Evolutionary conservation across 2,888 invertebrate species (phyloP).

Genomic region (Alsophila aescularia): DNA sequence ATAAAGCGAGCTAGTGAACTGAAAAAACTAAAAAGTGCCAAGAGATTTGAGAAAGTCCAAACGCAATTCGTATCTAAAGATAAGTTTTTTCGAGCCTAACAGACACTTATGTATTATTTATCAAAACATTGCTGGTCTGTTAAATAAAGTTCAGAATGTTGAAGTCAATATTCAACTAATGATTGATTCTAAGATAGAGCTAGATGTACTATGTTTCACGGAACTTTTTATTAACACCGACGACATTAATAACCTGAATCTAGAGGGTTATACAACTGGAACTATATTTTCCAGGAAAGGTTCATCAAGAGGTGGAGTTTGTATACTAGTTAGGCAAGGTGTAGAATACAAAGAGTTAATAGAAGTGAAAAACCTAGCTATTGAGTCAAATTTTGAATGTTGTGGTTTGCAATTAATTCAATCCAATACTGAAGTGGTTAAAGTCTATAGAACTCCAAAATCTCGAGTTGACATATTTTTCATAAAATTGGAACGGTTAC

Average conservation of each 20-base stretch:
- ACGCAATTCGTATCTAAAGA: background rate
- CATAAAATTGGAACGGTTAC: background rate
- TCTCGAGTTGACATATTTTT: background rate
- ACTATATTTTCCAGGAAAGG: background rate
- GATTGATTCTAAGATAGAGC: background rate
- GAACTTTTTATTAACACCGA: background rate
- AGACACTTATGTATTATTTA: background rate
- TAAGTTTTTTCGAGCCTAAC: background rate
- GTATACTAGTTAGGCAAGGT: background rate
- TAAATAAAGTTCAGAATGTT: background rate
- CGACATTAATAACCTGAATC: background rate
- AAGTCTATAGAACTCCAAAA: background rate
- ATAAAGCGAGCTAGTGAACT: too few species aligned
- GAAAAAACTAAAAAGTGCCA: too few species aligned
- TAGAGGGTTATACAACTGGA: background rate
- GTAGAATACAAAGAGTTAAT: background rate
- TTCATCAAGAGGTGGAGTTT: background rate
- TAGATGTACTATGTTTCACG: background rate
- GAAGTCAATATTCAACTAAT: background rate
- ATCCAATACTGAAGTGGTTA: background rate
- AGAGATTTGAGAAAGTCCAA: background rate
- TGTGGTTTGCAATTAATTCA: background rate
- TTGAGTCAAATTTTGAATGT: background rate
- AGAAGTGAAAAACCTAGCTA: background rate
- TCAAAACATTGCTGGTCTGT: too few species aligned